phyloP scores from a whole-genome alignment of 2,113 vertebrate species.

The Carollia perspicillata region DNA sequence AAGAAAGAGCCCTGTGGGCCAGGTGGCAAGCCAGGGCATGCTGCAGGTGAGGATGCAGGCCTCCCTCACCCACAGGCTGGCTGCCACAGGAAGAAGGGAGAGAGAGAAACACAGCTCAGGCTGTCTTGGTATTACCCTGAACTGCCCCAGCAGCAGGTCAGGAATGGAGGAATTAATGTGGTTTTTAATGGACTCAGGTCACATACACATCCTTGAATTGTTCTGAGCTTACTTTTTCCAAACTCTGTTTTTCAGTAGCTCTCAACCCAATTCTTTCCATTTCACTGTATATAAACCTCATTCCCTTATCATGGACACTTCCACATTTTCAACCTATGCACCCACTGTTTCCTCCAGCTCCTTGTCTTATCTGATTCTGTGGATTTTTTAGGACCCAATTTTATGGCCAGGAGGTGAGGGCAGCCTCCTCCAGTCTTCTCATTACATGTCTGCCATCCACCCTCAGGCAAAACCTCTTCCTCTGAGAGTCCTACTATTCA shows the following conservation, averaged over 20 bases:
- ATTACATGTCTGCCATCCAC: neutral
- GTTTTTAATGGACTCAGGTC: neutral
- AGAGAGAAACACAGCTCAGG: neutral
- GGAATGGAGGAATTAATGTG: neutral
- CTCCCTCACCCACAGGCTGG: neutral
- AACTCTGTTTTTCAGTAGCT: neutral
- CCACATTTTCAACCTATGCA: neutral
- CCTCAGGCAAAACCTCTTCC: neutral
- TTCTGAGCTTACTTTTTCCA: neutral
- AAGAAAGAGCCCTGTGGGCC: constrained; percentile 23
- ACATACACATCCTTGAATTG: neutral
- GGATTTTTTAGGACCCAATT: neutral
- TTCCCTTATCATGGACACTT: neutral
- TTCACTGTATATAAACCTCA: neutral
- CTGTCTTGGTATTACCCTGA: neutral
- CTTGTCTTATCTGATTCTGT: neutral
- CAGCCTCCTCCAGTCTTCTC: neutral
- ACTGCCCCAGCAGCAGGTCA: neutral
- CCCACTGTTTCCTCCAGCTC: neutral
- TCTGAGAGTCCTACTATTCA: neutral
- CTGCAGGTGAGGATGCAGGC: neutral
- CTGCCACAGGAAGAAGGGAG: neutral
- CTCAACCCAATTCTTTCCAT: neutral
- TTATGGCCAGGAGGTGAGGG: neutral
- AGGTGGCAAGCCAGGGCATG: constrained; percentile 53